phyloP scores from a whole-genome alignment of 2,888 invertebrate genomes.

The Chymomyza caudatula region DNA sequence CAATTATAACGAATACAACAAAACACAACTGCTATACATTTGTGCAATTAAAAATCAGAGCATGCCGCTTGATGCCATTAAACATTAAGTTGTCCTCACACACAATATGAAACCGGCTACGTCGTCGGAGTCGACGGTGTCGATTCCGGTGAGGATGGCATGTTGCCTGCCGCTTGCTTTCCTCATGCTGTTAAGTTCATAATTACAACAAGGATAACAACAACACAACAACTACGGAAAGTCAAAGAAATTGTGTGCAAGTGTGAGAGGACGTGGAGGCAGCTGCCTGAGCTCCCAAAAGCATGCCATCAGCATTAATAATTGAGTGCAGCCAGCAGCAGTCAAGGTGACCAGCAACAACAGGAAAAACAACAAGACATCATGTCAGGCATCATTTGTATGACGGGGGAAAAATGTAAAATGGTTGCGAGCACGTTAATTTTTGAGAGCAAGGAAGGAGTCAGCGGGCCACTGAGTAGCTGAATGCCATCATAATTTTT shows the following conservation, averaged over 20 bases:
- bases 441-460: not conserved
- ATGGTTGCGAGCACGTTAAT: not conserved
- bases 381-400: constrained; percentile 29
- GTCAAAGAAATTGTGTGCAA: not conserved
- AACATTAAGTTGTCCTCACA: constrained; percentile 36
- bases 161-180: not conserved
- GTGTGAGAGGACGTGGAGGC: not conserved
- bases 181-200: constrained; percentile 36
- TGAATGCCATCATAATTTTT: constrained; percentile 15
- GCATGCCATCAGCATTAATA: constrained; percentile 38
- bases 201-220: constrained; percentile 38
- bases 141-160: constrained; percentile 24
- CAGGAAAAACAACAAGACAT: constrained; percentile 18
- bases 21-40: constrained; percentile 10
- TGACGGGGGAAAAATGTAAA: constrained; percentile 11
- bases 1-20: not conserved
- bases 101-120: constrained; percentile 28
- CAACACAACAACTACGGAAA: not conserved
- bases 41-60: constrained; percentile 44
- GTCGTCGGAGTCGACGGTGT: constrained; percentile 14
- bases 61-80: constrained; percentile 39
- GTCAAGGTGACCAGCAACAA: not conserved
- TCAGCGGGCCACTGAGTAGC: constrained; percentile 15
- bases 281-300: not conserved
- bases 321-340: constrained; percentile 46